Conservation (phyloP, 35 echinoderm and acorn worm species). For the Amphiura filiformis region DNA sequence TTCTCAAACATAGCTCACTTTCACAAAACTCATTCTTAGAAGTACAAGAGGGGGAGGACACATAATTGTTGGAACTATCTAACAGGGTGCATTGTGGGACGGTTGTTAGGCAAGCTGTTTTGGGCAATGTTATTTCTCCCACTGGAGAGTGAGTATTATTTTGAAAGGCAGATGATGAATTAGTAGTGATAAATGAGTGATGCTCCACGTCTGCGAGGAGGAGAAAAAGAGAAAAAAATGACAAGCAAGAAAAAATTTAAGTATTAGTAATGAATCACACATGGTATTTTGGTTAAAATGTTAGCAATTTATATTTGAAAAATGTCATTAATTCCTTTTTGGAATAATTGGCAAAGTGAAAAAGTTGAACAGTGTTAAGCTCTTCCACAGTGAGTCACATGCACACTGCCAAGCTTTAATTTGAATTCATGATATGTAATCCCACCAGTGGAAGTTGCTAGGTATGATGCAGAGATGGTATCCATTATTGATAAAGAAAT, state of each 20-base stretch:
- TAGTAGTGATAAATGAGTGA: neutral
- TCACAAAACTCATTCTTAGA: neutral
- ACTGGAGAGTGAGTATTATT: neutral
- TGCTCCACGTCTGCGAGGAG: neutral
- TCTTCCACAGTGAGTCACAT: neutral
- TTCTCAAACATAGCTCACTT: neutral
- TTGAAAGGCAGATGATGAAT: slow-evolving; percentile 4
- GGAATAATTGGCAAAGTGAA: too few species aligned
- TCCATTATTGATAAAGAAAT: too few species aligned
- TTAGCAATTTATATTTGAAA: too few species aligned
- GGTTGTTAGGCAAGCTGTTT: slow-evolving; percentile 10
- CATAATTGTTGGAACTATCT: slow-evolving; percentile 6
- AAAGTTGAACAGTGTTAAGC: too few species aligned
- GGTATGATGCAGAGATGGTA: neutral
- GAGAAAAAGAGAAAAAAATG: slow-evolving; percentile 6
- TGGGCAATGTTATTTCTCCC: neutral
- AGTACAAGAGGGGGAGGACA: neutral
- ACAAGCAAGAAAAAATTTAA: slow-evolving; percentile 1
- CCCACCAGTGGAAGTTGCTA: neutral
- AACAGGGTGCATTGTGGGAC: neutral
- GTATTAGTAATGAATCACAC: neutral
- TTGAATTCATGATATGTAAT: neutral
- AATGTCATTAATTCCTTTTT: too few species aligned
- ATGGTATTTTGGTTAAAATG: too few species aligned
- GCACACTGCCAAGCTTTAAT: neutral